Percentiles rank a stretch among this genome's conserved stretches.
Evolutionary conservation across 2,113 vertebrate genomes (phyloP).

Genomic region (Calonectris borealis): DNA sequence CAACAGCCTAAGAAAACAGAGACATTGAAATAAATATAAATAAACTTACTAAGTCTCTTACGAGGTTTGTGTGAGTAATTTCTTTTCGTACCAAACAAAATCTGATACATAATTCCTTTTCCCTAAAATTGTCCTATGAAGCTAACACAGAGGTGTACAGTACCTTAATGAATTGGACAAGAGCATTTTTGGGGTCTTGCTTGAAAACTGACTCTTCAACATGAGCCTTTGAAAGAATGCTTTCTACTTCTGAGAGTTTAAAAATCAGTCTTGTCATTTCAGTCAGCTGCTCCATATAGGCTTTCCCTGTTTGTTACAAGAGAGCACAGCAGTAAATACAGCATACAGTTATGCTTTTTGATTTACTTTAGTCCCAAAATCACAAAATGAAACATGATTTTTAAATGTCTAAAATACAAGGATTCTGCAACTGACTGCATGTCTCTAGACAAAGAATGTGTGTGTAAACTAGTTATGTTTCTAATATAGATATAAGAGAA

Average conservation of each 20-base stretch:
- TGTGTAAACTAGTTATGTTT: not conserved
- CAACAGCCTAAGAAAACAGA: constrained; percentile 82
- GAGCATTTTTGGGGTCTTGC: constrained; percentile 79
- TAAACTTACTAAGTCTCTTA: not conserved
- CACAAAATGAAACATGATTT: not conserved
- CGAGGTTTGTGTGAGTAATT: not conserved
- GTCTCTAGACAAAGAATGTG: not conserved
- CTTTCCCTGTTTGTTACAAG: constrained; percentile 74
- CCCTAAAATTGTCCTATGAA: not conserved
- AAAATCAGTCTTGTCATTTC: constrained; percentile 91
- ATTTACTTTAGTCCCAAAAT: not conserved
- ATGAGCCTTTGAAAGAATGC: constrained; percentile 79
- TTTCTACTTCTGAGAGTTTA: constrained; percentile 87
- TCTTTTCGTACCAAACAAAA: not conserved
- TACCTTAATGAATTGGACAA: constrained; percentile 91
- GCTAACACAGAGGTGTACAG: not conserved
- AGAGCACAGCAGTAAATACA: constrained; percentile 18
- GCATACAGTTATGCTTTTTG: not conserved
- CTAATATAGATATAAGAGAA: not conserved
- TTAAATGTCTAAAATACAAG: not conserved
- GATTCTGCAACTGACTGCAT: not conserved
- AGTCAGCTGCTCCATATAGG: constrained; percentile 82
- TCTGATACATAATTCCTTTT: not conserved
- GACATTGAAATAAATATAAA: not conserved
- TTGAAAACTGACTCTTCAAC: constrained; percentile 67